phyloP scores from a whole-genome alignment of 2,888 invertebrate species.

The Pemphredon lugubris region DNA sequence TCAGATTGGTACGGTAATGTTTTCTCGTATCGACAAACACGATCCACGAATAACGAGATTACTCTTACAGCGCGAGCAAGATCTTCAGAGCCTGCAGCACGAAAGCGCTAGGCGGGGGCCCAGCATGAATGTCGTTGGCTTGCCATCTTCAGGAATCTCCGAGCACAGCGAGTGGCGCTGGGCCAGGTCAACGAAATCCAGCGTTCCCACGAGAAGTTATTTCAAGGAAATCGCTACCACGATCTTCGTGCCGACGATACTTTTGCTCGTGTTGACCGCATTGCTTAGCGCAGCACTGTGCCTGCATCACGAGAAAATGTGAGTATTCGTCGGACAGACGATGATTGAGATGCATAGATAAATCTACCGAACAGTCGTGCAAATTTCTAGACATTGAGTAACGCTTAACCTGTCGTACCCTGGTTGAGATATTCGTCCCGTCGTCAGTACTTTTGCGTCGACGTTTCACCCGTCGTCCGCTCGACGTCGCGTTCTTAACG shows the following conservation, averaged over 20 bases:
- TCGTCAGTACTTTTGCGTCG: too few species aligned
- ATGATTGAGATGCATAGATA: too few species aligned
- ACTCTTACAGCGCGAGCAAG: constrained; percentile 77
- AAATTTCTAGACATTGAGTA: too few species aligned
- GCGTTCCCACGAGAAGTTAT: constrained; percentile 87
- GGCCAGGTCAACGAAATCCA: constrained; percentile 84
- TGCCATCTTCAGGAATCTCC: constrained; percentile 72
- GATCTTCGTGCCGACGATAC: constrained; percentile 86
- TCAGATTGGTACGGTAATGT: constrained; percentile 86
- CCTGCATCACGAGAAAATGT: constrained; percentile 90
- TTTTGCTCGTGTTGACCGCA: constrained; percentile 86
- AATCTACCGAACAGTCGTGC: too few species aligned
- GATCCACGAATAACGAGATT: too few species aligned
- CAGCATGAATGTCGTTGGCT: constrained; percentile 75
- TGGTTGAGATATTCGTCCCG: too few species aligned
- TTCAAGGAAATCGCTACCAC: constrained; percentile 87
- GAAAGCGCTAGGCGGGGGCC: constrained; percentile 76
- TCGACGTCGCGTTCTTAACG: too few species aligned
- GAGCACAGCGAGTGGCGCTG: constrained; percentile 82
- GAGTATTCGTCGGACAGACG: constrained; percentile 81
- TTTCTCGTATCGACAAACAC: too few species aligned
- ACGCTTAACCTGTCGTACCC: too few species aligned
- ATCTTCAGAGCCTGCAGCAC: constrained; percentile 66
- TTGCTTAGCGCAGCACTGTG: constrained; percentile 88
- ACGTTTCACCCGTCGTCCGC: too few species aligned